A percentile compares a stretch with the other conserved stretches of the same genome.
Conservation (phyloP, 2,797 vertebrate species). For the Lepus oiostolus region DNA sequence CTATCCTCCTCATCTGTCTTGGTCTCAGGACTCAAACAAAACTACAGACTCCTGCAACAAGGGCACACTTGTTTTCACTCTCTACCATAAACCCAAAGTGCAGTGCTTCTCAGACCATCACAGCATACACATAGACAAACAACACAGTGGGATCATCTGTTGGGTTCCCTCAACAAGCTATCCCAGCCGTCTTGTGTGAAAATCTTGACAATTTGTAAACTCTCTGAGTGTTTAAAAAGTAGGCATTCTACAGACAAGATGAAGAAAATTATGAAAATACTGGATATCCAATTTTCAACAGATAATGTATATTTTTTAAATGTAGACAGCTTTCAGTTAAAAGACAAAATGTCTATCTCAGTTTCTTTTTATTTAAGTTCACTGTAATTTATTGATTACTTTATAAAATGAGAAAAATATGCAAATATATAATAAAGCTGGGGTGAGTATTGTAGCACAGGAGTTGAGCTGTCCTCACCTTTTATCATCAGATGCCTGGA, state of each 20-base stretch:
- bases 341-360: background rate
- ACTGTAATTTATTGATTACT: background rate
- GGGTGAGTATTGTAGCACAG: no score
- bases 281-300: background rate
- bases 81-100: background rate
- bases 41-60: no score
- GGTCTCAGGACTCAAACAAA: no score
- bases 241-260: background rate
- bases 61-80: background rate
- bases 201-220: conserved; percentile 3
- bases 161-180: background rate
- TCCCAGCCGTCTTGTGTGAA: background rate
- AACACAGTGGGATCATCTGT: background rate
- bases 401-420: background rate
- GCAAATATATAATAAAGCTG: background rate
- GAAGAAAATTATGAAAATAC: conserved; percentile 16
- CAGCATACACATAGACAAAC: background rate
- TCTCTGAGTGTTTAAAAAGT: background rate
- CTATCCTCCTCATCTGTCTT: no score
- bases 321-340: no score
- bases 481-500: no score
- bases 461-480: no score
- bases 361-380: background rate
- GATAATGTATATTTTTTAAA: background rate
- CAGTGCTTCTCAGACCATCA: background rate